These are phyloP conservation scores for Solenopsis fugax DNA, from an alignment of 1,140 invertebrate species.

Conservation along the genomic window DNA sequence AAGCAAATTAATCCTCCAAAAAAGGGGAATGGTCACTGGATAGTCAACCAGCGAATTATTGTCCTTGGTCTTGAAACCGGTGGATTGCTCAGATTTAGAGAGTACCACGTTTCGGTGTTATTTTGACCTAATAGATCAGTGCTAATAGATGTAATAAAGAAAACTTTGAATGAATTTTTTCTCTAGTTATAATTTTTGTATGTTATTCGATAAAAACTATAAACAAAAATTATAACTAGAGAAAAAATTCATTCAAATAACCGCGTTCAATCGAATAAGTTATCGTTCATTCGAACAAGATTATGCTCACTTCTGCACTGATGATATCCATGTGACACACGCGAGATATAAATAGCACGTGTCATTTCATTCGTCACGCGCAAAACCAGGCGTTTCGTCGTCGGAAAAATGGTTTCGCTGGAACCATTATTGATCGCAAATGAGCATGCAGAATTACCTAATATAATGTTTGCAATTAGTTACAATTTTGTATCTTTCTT, in stretches of 20 bases:
- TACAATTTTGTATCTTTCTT: not conserved
- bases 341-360: conserved; percentile 16
- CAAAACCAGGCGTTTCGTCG: not conserved
- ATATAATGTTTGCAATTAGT: not conserved
- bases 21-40: no score
- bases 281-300: not conserved
- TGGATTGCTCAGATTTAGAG: no score
- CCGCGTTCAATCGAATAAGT: not conserved
- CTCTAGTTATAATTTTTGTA: not conserved
- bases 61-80: no score
- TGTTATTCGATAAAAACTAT: no score
- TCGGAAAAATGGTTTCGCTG: not conserved
- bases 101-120: no score
- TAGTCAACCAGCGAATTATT: no score
- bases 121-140: no score
- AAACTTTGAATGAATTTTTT: not conserved
- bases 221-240: not conserved
- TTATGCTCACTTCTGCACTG: not conserved
- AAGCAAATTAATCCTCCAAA: no score
- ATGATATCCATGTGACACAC: not conserved
- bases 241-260: not conserved
- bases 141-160: no score
- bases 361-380: not conserved
- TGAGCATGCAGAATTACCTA: not conserved
- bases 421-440: not conserved